phyloP scores from a whole-genome alignment of 1,140 invertebrate species.

The Holcopasites calliopsidis region DNA sequence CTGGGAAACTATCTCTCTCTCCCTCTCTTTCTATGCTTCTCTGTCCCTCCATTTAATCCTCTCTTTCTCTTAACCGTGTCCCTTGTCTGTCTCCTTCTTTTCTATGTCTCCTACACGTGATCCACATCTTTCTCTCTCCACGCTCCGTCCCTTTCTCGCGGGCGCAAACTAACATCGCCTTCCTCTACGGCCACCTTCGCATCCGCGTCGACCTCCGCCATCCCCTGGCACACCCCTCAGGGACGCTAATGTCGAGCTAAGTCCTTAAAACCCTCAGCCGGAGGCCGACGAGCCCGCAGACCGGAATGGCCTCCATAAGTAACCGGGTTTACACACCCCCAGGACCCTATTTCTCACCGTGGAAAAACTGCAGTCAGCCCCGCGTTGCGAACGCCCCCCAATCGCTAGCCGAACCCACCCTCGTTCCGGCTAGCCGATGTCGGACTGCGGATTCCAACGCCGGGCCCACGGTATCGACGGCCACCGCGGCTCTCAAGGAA shows the following conservation, averaged over 20 bases:
- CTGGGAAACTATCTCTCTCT: constrained; percentile 59
- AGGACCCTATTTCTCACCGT: constrained; percentile 76
- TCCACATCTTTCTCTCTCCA: constrained; percentile 2
- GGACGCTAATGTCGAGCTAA: constrained; percentile 78
- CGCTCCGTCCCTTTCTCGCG: constrained; percentile 19
- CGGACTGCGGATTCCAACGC: constrained; percentile 55
- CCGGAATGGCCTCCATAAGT: constrained; percentile 78
- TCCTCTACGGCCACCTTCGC: constrained; percentile 39
- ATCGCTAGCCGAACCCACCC: constrained; percentile 20
- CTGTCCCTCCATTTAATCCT: constrained; percentile 59
- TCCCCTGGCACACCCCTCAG: constrained; percentile 62
- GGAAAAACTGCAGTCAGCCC: constrained; percentile 72
- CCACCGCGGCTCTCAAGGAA: constrained; percentile 34
- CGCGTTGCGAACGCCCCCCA: constrained; percentile 48
- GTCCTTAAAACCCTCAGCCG: constrained; percentile 76
- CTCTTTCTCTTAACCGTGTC: constrained; percentile 45
- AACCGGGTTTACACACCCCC: constrained; percentile 78
- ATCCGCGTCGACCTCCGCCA: constrained; percentile 51
- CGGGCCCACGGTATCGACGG: constrained; percentile 55
- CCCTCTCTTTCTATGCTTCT: constrained; percentile 53
- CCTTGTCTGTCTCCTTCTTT: constrained; percentile 27
- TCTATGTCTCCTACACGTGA: constrained; percentile 8
- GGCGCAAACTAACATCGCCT: constrained; percentile 50
- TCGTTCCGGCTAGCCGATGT: constrained; percentile 37
- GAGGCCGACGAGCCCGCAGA: constrained; percentile 70